Evolutionary conservation across 2,888 invertebrate species (phyloP), one percentile per base, ranked within the genome.

Genomic region (Girardia tigrina): DNA sequence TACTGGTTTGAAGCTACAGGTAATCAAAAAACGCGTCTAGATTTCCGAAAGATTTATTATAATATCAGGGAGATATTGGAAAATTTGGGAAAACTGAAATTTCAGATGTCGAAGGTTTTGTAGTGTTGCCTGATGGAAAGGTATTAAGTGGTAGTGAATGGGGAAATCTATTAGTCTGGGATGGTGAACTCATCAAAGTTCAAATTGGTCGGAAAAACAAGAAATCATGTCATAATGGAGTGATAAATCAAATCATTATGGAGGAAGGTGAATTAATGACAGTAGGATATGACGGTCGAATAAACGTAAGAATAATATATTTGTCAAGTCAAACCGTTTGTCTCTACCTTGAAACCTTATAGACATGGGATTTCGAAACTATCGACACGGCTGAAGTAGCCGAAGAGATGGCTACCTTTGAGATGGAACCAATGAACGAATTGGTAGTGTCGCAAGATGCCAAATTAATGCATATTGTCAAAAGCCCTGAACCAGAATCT

Each of bases 141-240:
- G 90, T 91, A 0, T 85, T 93, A 42, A 91, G 92, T 0, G 91
- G 92, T 0, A 90, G 90, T 80, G 89, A 90, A 80, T 92, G 92
- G 92, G 94, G 94, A 0, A 93, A 93, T 82, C 88, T 94, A 81
- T 85, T 94, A 56, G 87, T 94, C 0, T 94, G 94, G 94, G 91
- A 93, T 80, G 91, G 89, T 71, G 91, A 91, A 0, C 86, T 91
- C 0, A 92, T 94, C 14, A 91, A 91, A 83, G 85, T 91, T 36
- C 91, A 92, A 86, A 88, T 92, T 0, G 88, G 88, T 8, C 87
- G 89, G 77, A 89, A 89, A 78, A 88, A 88, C 72, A 81, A 80
- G 77, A 89, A 88, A 81, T 85, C 88, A 0, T 92, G 92, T 80
- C 94, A 94, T 81, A 83, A 85, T 1, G 90, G 88, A 26, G 88